Base-by-base conservation (phyloP, 1,140 invertebrate genomes). In the Armadillidium nasatum region DNA sequence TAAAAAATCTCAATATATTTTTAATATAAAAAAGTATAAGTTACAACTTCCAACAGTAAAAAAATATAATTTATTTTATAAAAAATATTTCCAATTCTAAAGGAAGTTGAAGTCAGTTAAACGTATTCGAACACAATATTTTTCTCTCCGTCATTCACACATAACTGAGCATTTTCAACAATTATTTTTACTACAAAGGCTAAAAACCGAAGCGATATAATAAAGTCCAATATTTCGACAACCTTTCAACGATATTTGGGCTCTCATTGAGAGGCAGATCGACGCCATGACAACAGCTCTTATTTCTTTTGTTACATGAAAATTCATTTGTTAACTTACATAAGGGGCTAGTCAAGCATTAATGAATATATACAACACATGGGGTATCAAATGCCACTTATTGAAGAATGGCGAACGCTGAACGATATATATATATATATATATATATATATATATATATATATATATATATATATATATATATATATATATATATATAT, bases 391-490 rank as follows among this genome's bases (percentile, higher is more conserved):
- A 60, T 60, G 50, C 50, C 50, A 60, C 50, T 60, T 60, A 60
- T 7, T 60, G 7, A 15, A 60, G 33, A 33, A 33, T 33, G 33
- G 33, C 2, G 33, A 33, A 33, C 6, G 33, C 33, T 33, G 33
- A 33, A 33, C 33, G 19, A 60, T 60, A 60, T 60, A 60, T 7
- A 4, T 7, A 60, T 60, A 60, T 60, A 60, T 60, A 60, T 60
- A 60, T 60, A 60, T 60, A 60, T 60, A 60, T 60, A 60, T 60
- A 60, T 60, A 60, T 60, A 60, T 60, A 60, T 60, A 60, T 60
- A 4, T 60, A 60, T 60, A 60, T 60, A 60, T 60, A 60, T 60
- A 60, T 15, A 4, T 60, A 60, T 15, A 4, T 60, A 60, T 60
- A 4, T 60, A 4, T 60, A 60, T 60, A 4, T 60, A 60, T 60